Percentiles rank a stretch among this genome's conserved stretches.
Conservation (phyloP, 2,113 vertebrate genomes). For the Calypte anna region DNA sequence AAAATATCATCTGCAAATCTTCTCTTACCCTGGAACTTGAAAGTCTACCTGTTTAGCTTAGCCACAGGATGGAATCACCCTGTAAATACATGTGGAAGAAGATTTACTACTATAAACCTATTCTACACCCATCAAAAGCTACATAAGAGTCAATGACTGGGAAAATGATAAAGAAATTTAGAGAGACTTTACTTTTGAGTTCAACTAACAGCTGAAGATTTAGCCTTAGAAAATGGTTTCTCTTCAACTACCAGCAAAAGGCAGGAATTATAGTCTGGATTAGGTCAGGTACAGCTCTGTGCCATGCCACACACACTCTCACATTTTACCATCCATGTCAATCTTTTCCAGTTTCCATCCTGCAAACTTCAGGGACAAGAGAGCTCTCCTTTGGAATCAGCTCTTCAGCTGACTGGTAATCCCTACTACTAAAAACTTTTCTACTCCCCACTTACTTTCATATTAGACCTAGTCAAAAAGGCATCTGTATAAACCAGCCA, state of each 20-base stretch:
- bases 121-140: neutral
- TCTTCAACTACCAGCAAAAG: neutral
- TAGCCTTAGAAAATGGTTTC: neutral
- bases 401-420: neutral
- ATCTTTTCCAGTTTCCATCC: neutral
- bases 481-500: neutral
- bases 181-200: neutral
- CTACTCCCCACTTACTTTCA: neutral
- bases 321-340: neutral
- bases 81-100: neutral
- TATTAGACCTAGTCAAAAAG: neutral
- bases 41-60: neutral
- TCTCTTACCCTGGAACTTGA: neutral
- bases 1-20: neutral
- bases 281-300: neutral
- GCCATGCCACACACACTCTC: fast-evolving
- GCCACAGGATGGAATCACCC: neutral
- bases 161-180: neutral
- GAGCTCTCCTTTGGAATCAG: neutral
- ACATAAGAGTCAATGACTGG: fast-evolving
- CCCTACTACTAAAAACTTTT: neutral
- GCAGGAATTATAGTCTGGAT: neutral
- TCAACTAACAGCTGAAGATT: neutral
- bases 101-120: neutral
- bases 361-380: neutral